Percentiles rank a stretch among this genome's conserved stretches.
phyloP scores from a whole-genome alignment of 2,113 vertebrate species.

The Platysternon megacephalum region DNA sequence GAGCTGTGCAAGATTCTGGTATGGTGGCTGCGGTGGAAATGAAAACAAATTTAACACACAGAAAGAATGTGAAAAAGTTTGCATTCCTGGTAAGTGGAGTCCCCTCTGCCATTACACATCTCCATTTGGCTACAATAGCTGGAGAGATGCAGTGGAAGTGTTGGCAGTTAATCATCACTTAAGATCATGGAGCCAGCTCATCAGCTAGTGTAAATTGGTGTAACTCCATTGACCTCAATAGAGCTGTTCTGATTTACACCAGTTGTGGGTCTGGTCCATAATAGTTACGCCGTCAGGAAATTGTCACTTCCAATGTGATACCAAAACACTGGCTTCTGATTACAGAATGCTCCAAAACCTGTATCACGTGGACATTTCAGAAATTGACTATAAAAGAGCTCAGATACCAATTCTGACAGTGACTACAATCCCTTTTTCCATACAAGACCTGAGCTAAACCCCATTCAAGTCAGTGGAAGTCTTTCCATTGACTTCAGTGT shows the following conservation, averaged over 20 bases:
- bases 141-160: neutral
- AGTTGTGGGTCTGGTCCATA: neutral
- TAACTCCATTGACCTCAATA: neutral
- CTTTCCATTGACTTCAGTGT: neutral
- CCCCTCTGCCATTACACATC: accelerated
- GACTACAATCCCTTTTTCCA: too few species aligned
- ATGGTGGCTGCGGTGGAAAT: conserved; percentile 92
- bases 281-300: neutral
- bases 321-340: neutral
- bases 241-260: neutral
- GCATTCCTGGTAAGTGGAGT: conserved; percentile 81
- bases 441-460: too few species aligned
- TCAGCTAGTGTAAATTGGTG: neutral
- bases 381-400: neutral
- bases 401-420: neutral
- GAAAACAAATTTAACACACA: conserved; percentile 90
- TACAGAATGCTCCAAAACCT: neutral
- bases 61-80: conserved; percentile 88
- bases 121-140: neutral
- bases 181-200: neutral
- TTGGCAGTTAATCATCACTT: neutral
- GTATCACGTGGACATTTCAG: neutral
- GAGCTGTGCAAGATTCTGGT: conserved; percentile 93
- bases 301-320: neutral
- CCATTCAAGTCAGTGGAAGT: neutral